Evolutionary conservation across 2,797 vertebrate genomes (phyloP).

Genomic region (Garrulus glandarius): DNA sequence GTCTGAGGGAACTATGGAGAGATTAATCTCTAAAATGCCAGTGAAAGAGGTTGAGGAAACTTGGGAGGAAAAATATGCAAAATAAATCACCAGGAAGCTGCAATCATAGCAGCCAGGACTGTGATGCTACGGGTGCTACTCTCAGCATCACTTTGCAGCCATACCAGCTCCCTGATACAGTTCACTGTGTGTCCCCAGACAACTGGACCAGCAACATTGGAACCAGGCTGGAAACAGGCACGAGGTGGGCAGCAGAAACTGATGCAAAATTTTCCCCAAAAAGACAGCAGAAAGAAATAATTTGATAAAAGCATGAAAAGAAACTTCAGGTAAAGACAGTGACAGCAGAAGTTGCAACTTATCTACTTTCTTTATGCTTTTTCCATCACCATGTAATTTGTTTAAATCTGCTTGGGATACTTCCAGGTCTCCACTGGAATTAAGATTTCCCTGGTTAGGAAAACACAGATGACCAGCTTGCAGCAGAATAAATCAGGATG

Average conservation of each 20-base stretch:
- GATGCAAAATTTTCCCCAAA: accelerated
- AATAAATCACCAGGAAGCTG: background rate
- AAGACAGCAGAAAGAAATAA: background rate
- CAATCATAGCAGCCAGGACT: background rate
- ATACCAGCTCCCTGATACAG: background rate
- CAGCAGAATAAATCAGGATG: background rate
- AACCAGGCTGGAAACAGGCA: background rate
- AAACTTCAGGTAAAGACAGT: background rate
- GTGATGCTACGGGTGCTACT: background rate
- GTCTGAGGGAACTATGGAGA: background rate
- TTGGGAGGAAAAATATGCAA: background rate
- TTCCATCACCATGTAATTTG: background rate
- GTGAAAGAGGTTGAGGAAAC: background rate
- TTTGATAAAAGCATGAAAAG: background rate
- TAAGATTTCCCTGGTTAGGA: background rate
- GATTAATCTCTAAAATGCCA: background rate
- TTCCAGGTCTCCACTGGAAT: background rate
- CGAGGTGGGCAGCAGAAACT: background rate
- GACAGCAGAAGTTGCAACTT: background rate
- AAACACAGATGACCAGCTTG: background rate
- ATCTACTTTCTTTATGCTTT: background rate
- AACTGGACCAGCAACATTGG: background rate
- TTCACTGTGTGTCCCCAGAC: background rate
- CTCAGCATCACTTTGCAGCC: background rate
- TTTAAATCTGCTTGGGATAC: background rate